Evolutionary conservation across 2,888 invertebrate species (phyloP).

Genomic region (Aphodius sticticus): DNA sequence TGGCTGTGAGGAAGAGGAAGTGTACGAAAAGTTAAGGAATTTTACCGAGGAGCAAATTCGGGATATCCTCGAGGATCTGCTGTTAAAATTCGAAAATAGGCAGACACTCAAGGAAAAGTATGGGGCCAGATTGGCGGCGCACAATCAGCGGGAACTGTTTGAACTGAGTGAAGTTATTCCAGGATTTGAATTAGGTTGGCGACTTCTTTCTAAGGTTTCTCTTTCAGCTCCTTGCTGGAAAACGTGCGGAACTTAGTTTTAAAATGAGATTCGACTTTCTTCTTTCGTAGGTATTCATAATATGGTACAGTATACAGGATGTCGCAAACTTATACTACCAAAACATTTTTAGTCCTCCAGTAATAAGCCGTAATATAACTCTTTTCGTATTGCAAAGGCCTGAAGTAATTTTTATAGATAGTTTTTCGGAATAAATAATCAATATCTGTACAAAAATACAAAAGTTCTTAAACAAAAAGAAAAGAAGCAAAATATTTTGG

Average conservation of each 20-base stretch:
- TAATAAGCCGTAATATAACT: too few species aligned
- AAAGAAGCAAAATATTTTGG: too few species aligned
- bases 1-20: slow-evolving; percentile 28
- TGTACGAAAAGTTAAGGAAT: slow-evolving; percentile 20
- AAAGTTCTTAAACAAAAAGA: too few species aligned
- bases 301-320: too few species aligned
- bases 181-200: slow-evolving; percentile 52
- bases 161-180: slow-evolving; percentile 45
- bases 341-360: too few species aligned
- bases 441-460: too few species aligned
- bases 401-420: too few species aligned
- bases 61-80: slow-evolving; percentile 47
- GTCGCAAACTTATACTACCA: too few species aligned
- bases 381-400: too few species aligned
- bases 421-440: too few species aligned
- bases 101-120: slow-evolving; percentile 48
- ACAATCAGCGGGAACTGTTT: slow-evolving; percentile 53
- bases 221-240: not conserved
- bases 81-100: slow-evolving; percentile 48
- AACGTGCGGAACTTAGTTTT: not conserved
- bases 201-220: not conserved
- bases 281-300: not conserved
- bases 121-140: slow-evolving; percentile 44
- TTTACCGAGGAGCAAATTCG: slow-evolving; percentile 33
- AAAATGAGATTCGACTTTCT: not conserved